Percentiles rank a stretch among this genome's conserved stretches.
These are phyloP conservation scores for Panulirus ornatus DNA, from an alignment of 1,140 invertebrate species.

Conservation along the genomic window DNA sequence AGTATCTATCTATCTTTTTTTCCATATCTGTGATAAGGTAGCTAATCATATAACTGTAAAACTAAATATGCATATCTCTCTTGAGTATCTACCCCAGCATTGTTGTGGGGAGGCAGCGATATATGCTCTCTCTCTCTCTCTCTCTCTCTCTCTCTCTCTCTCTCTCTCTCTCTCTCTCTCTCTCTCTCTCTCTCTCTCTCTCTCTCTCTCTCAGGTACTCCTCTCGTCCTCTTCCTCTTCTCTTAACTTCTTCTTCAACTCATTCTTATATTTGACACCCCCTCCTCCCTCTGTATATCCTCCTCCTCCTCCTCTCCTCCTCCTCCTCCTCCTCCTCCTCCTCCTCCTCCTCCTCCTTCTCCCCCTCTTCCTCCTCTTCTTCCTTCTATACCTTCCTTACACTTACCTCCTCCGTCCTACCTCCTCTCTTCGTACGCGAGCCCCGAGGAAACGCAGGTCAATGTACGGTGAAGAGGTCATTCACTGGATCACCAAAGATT, in stretches of 20 bases:
- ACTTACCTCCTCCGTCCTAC: neutral
- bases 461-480: neutral
- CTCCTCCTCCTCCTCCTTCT: neutral
- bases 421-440: neutral
- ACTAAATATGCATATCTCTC: neutral
- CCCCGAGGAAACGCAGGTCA: too few relatives aligned
- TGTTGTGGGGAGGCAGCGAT: neutral
- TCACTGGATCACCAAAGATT: neutral
- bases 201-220: neutral
- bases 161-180: neutral
- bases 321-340: neutral
- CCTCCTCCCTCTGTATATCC: neutral
- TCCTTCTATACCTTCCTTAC: neutral
- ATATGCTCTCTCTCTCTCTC: neutral
- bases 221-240: neutral
- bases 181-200: neutral
- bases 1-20: neutral
- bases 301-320: neutral
- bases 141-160: slow-evolving; percentile 12
- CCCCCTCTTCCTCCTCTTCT: neutral
- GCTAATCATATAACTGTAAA: neutral
- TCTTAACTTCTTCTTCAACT: neutral
- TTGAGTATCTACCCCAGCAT: neutral
- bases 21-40: neutral
- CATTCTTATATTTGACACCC: neutral